Evolutionary conservation across 92 coral and sea anemone species (phyloP), one percentile per base, ranked within the genome.

Genomic region (Micromussa lordhowensis): DNA sequence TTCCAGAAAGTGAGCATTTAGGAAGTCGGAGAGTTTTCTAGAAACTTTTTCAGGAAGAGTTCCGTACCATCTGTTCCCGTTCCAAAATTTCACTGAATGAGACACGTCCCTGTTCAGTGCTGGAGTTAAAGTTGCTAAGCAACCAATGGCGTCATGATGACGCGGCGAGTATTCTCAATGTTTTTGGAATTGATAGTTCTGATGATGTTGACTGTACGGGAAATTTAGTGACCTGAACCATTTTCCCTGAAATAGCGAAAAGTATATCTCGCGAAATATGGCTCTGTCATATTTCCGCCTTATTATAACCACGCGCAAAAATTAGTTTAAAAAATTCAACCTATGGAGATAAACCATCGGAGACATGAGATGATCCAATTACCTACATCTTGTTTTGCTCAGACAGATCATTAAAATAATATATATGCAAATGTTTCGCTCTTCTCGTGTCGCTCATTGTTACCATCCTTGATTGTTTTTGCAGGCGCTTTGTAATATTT

Each of bases 381-480:
- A 55, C 61, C 12, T 9, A 44, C 10, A 13, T 44, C 51, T 44
- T 44, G 51, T 9, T 44, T 44, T 44, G 51, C 51, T 8, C 51
- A 44, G 51, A 44, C 51, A 44, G 12, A 44, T 55, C 61, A 15
- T 55, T 55, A 54, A 54, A 14, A 54, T 54, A 54, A 54, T 54
- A 81, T 71, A 44, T 82, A 82, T 82, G 86, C 77, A 69, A 82
- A 82, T 82, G 61, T 82, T 82, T n/a, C 40, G 36, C 72, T 82
- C 36, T 68, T n/a, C 21, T 61, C 68, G 7, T 58, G 64, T 58
- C 64, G 64, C 64, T 58, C 21, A 58, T 19, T 58, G 64, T 58
- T 54, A 18, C 59, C 18, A 54, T 54, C 18, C 1, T 58, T 58
- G 64, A 58, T 58, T 58, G 64, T 61, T 61, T 24, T 61, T 26